Evolutionary conservation across 2,888 invertebrate species (phyloP).

Genomic region (Arenicola marina): DNA sequence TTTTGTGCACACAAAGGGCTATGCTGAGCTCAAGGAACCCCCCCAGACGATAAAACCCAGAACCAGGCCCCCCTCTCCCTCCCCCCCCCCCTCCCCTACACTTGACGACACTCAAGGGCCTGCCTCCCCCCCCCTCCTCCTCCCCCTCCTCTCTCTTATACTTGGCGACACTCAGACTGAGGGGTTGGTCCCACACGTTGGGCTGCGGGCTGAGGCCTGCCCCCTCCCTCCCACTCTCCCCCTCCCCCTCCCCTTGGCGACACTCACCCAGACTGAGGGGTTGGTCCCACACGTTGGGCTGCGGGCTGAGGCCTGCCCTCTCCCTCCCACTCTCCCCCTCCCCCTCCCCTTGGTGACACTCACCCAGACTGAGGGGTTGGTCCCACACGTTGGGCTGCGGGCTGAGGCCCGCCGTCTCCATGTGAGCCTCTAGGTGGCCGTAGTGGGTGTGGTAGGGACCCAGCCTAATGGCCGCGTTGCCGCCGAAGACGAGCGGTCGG

Average conservation of each 20-base stretch:
- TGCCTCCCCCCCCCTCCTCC: no score
- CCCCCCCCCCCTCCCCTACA: no score
- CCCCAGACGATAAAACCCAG: background rate
- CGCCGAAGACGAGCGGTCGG: conserved; percentile 58
- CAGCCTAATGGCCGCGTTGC: conserved; percentile 56
- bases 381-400: conserved; percentile 60
- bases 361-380: conserved; percentile 50
- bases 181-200: no score
- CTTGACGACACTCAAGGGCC: no score
- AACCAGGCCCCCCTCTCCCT: no score
- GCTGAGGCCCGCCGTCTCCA: conserved; percentile 53
- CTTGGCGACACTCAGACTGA: background rate
- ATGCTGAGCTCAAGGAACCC: background rate
- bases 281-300: conserved; percentile 59
- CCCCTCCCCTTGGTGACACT: background rate
- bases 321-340: conserved; percentile 56
- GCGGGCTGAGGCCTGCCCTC: conserved; percentile 48
- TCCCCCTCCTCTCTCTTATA: no score
- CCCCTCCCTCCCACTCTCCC: no score
- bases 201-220: no score
- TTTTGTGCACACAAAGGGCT: no score
- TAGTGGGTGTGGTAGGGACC: conserved; percentile 62
- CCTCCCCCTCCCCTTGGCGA: background rate
- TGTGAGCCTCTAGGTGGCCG: conserved; percentile 59
- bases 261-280: conserved; percentile 9